These are phyloP conservation scores for Sebastes nivosus DNA, from an alignment of 2,797 vertebrate species.

Conservation along the genomic window DNA sequence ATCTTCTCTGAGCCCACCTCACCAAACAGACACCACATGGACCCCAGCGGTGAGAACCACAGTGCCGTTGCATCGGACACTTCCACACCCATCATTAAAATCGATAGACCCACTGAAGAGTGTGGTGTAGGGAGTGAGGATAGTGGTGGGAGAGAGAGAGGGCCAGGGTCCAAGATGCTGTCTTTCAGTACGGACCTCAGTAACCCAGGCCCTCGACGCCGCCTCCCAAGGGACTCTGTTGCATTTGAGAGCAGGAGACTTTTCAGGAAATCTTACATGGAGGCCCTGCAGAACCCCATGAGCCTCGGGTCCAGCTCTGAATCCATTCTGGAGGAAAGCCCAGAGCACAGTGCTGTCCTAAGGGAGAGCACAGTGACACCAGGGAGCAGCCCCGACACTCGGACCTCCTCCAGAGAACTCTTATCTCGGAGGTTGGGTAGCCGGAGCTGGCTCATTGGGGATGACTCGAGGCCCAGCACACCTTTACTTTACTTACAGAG, in stretches of 20 bases:
- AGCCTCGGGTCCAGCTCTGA: conserved; percentile 88
- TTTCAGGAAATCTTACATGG: conserved; percentile 90
- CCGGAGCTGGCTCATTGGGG: conserved; percentile 72
- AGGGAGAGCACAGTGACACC: conserved; percentile 59
- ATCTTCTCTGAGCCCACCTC: conserved; percentile 77
- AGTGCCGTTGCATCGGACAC: not conserved
- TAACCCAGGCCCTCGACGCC: conserved; percentile 74
- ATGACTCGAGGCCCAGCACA: conserved; percentile 71
- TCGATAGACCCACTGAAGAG: conserved; percentile 31
- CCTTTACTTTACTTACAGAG: conserved; percentile 74
- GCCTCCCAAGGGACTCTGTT: conserved; percentile 77
- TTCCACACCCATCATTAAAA: conserved; percentile 40
- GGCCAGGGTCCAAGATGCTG: conserved; percentile 65
- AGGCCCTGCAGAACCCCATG: conserved; percentile 90
- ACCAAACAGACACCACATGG: conserved; percentile 35
- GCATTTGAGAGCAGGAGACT: conserved; percentile 83
- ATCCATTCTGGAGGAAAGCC: conserved; percentile 83
- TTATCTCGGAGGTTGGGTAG: conserved; percentile 65
- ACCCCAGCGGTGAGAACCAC: conserved; percentile 44
- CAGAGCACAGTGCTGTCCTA: conserved; percentile 61
- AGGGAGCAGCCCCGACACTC: conserved; percentile 65
- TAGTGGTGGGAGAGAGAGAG: conserved; percentile 34
- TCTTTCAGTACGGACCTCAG: conserved; percentile 81
- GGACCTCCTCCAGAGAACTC: conserved; percentile 62
- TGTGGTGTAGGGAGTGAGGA: conserved; percentile 28